phyloP scores from a whole-genome alignment of 2,888 invertebrate genomes.

The Peribatodes rhomboidaria region DNA sequence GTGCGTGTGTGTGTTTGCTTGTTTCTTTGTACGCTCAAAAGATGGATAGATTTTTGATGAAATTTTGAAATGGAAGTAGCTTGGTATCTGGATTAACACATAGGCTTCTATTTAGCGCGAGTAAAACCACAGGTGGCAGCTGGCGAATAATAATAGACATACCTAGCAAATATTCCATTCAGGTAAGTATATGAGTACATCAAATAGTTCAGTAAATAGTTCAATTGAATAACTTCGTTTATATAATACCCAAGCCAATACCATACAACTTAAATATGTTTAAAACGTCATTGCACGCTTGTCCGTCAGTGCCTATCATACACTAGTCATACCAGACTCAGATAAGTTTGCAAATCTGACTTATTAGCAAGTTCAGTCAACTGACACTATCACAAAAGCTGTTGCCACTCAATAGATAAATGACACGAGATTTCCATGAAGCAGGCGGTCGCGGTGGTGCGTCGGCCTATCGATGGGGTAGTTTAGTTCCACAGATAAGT shows the following conservation, averaged over 20 bases:
- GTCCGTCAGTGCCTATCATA: conserved; percentile 5
- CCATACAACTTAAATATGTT: not conserved
- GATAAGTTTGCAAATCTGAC: conserved; percentile 21
- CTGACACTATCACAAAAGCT: conserved; percentile 14
- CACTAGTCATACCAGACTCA: not conserved
- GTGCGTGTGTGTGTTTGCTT: too few species aligned
- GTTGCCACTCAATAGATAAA: conserved; percentile 8
- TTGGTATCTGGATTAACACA: too few species aligned
- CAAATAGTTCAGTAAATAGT: not conserved
- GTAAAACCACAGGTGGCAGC: too few species aligned
- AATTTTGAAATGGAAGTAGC: too few species aligned
- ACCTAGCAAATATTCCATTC: too few species aligned
- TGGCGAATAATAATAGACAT: too few species aligned
- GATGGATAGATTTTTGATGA: too few species aligned
- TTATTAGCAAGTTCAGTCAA: conserved; percentile 17
- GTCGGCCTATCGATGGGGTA: conserved; percentile 4
- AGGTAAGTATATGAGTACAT: too few species aligned
- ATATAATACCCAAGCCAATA: too few species aligned
- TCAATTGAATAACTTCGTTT: not conserved
- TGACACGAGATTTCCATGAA: conserved; percentile 13
- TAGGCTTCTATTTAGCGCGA: too few species aligned
- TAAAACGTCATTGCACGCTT: not conserved
- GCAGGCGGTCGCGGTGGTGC: not conserved
- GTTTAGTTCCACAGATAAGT: too few species aligned
- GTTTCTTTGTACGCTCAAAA: too few species aligned